These are phyloP conservation scores for Trinectes maculatus DNA, from an alignment of 2,113 vertebrate species.

Conservation along the genomic window DNA sequence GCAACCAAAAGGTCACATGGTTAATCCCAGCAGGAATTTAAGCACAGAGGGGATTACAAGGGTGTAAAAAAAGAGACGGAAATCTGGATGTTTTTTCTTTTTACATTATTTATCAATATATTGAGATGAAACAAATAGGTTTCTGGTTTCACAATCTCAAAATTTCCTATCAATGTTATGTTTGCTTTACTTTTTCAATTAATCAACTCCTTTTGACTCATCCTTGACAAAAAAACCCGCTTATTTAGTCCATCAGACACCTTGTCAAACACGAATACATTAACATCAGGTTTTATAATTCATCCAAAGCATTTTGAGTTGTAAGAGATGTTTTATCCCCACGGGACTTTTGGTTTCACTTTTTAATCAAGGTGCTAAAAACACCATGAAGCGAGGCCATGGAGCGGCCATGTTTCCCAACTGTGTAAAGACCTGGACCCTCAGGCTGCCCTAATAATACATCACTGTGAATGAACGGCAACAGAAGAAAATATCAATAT, in stretches of 20 bases:
- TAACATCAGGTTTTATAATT: no score
- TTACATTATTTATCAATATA: neutral
- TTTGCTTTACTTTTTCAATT: no score
- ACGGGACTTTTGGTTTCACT: neutral
- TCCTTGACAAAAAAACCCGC: neutral
- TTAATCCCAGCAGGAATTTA: constrained; percentile 55
- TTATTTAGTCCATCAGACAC: neutral
- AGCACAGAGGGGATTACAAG: constrained; percentile 44
- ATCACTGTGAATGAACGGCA: no score
- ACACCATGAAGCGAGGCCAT: neutral
- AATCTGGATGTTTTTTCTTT: neutral
- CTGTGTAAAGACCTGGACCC: constrained; percentile 3
- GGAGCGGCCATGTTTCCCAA: constrained; percentile 11
- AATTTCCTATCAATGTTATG: neutral
- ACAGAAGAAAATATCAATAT: no score
- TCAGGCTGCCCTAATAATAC: no score
- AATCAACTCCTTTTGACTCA: neutral
- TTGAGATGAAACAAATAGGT: no score
- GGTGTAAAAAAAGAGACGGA: neutral
- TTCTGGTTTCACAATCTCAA: neutral
- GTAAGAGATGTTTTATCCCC: no score
- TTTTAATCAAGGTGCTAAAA: neutral
- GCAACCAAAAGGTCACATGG: constrained; percentile 60
- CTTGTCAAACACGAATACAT: neutral
- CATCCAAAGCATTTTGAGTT: neutral